Percentiles rank a stretch among this genome's conserved stretches.
Conservation (phyloP, 2,113 vertebrate genomes). For the Sinocyclocheilus maitianheensis region DNA sequence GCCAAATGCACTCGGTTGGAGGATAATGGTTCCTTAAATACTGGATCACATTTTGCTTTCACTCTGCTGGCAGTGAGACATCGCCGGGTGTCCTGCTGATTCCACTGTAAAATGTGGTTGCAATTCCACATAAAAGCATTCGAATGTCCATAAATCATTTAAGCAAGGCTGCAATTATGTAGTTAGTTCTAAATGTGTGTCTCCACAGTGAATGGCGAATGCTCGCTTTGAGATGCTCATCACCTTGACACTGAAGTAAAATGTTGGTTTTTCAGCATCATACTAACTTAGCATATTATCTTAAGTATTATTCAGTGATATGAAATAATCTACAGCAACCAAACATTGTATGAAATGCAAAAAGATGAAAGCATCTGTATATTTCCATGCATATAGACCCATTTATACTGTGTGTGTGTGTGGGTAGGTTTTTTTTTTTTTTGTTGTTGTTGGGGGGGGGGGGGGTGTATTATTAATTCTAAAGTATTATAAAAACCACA, state of each 20-base stretch:
- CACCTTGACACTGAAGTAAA: neutral
- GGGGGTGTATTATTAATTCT: neutral
- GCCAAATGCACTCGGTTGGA: conserved; percentile 64
- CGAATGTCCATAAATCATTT: conserved; percentile 11
- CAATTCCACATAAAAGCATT: conserved; percentile 11
- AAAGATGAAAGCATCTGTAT: neutral
- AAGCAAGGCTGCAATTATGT: conserved; percentile 26
- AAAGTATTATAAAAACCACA: neutral
- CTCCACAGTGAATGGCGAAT: neutral
- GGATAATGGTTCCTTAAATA: conserved; percentile 68
- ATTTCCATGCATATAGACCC: neutral
- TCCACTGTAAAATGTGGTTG: neutral
- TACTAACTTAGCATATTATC: neutral
- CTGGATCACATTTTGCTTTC: conserved; percentile 42
- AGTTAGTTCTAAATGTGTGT: neutral
- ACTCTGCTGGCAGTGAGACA: conserved; percentile 5
- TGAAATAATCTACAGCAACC: too few relatives aligned
- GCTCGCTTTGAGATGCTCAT: neutral
- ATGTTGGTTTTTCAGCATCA: neutral
- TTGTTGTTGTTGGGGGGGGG: too few relatives aligned
- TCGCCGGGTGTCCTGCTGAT: conserved; percentile 5
- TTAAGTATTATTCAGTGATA: neutral
- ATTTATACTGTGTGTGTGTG: neutral
- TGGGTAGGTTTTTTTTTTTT: too few relatives aligned
- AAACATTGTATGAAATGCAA: neutral